Evolutionary conservation across 2,797 vertebrate species (phyloP).

Genomic region (Gallinago solitaria): DNA sequence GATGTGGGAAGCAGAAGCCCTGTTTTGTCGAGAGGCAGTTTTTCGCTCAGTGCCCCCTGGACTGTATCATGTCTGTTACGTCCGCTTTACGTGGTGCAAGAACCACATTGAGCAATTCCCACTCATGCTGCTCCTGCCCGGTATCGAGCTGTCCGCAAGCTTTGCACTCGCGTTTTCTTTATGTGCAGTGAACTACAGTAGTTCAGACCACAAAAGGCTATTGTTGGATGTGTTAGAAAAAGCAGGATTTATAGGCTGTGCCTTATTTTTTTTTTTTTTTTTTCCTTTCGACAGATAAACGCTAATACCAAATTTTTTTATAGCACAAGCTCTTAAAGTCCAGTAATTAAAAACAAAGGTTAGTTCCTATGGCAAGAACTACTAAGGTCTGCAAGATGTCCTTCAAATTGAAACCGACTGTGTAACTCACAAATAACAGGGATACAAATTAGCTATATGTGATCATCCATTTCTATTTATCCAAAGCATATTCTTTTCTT

Average conservation of each 20-base stretch:
- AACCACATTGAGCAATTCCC: not conserved
- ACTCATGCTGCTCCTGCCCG: not conserved
- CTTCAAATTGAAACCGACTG: constrained; percentile 63
- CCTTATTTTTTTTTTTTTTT: not conserved
- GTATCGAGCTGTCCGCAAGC: not conserved
- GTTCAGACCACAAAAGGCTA: constrained; percentile 45
- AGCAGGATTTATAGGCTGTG: constrained; percentile 56
- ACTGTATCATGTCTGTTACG: not conserved
- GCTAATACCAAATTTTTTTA: constrained; percentile 52
- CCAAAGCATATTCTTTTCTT: constrained; percentile 35
- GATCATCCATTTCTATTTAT: constrained; percentile 52
- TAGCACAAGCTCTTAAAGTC: constrained; percentile 26
- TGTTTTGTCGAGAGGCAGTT: not conserved
- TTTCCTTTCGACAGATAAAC: constrained; percentile 50
- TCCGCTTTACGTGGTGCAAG: not conserved
- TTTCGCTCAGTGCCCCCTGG: not conserved
- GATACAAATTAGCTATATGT: constrained; percentile 62
- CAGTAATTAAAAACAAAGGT: constrained; percentile 65
- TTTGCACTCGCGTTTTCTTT: not conserved
- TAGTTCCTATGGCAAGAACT: not conserved
- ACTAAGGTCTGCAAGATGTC: constrained; percentile 50
- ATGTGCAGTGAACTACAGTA: not conserved
- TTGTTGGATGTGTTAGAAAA: constrained; percentile 54
- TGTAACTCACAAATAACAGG: constrained; percentile 47
- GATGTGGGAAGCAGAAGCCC: not conserved